Evolutionary conservation across 2,797 vertebrate genomes (phyloP), one percentile per base, ranked within the genome.

Genomic region (Nyctibius grandis): DNA sequence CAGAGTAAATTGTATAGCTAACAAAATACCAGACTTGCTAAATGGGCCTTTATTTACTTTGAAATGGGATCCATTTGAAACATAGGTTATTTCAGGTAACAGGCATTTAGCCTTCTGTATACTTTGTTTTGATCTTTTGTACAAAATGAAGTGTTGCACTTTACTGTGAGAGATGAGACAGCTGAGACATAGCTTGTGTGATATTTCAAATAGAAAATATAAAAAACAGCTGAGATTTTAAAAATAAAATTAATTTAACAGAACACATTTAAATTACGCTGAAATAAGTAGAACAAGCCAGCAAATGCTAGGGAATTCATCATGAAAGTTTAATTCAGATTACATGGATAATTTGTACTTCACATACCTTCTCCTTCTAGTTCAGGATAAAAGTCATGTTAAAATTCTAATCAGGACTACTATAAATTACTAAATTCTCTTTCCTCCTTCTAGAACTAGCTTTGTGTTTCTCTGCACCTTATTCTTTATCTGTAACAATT

Each of bases 41-140:
- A 97, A 94, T 88, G 53, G 45, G 21, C 44, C 61, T 96, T 96
- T 94, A 91, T 97, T 97, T 94, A 94, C 86, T 74, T 91, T 96
- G 81, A 95, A 97, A 95, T 82, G 59, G 67, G 53, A 81, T 88
- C 48, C 8, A 4, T 93, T 81, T 81, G 92, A 90, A 96, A 85
- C 57, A 61, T 28, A 16, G 36, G 11, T 45, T 48, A 8, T 91
- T 92, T 87, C 79, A 64, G 38, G 61, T 63, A 95, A 65, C 13
- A 65, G 28, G 40, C 21, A 57, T 63, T 90, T 93, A 91, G 22
- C 31, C 33, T 50, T 91, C 33, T 64, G 4, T 56, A 36, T 67
- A 38, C 17, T 72, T 78, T 73, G 21, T 72, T 90, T 96, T 72
- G 38, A 84, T 72, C 68, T 68, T 85, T 87, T 85, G 29, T 67